Base-by-base conservation (phyloP, 2,797 vertebrate genomes). In the Apogon talboti region DNA sequence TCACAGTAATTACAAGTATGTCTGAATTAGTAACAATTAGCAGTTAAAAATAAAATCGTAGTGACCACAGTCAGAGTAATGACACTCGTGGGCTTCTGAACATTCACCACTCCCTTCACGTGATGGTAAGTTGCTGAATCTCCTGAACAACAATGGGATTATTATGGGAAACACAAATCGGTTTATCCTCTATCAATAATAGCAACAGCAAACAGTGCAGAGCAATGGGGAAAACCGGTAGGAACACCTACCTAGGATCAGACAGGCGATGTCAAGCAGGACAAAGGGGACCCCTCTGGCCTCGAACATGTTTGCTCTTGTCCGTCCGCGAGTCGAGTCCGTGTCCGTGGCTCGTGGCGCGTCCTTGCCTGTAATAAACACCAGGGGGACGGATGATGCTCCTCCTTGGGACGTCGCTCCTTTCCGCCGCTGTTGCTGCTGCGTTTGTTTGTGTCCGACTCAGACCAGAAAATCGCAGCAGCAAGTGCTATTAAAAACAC, bases 251-350 rank as follows among this genome's bases (percentile, higher is more conserved):
- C 97, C 97, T 48, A 99, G 89, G 53, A 96, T 5, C 24, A 99
- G 90, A 79, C 97, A 99, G 59, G 87, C 78, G 15, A 97, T 2
- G 86, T 99, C 97, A n/a, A 99, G 93, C 78, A 94, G 84, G 71
- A 98, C 91, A 85, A 95, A 98, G 12, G 95, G 95, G 79, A 98
- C 89, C 81, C 96, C 93, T 91, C 87, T 92, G 67, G 90, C 83
- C 89, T 98, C 97, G 89, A 98, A 98, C 97, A 99, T 98, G 82
- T 80, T 90, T 16, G 41, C 82, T 83, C 64, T 28, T 18, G 64
- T 82, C n/a, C n/a, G n/a, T n/a, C n/a, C n/a, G n/a, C n/a, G n/a
- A 50, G n/a, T n/a, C n/a, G n/a, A n/a, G n/a, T n/a, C n/a, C n/a
- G n/a, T 66, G 45, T 74, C 70, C 15, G 54, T 19, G 66, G 21